Conservation (phyloP, 1,140 invertebrate genomes). For the Ctenoplectra terminalis region DNA sequence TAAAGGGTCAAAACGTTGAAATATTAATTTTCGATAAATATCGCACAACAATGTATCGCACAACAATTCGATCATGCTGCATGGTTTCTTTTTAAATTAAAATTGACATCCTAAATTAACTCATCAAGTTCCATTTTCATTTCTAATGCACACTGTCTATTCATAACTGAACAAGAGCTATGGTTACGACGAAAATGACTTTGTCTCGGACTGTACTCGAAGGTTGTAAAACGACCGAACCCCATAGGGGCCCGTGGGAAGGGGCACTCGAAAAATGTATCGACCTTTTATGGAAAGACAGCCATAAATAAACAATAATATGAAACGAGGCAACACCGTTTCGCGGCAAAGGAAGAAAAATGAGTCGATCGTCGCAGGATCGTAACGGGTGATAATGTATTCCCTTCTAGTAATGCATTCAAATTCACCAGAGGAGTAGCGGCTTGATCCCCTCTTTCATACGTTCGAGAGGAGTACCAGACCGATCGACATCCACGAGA, state of each 20-base stretch:
- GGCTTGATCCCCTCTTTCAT: constrained; percentile 19
- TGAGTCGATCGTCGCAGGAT: constrained; percentile 10
- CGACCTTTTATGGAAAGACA: not conserved
- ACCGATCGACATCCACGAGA: constrained; percentile 1
- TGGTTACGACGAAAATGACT: too few relatives aligned
- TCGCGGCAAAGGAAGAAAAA: not conserved
- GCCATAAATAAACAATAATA: constrained; percentile 34
- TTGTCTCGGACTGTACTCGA: not conserved
- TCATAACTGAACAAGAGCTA: too few relatives aligned
- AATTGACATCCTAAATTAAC: too few relatives aligned
- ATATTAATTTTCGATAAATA: too few relatives aligned
- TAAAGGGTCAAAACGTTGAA: too few relatives aligned
- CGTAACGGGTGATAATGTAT: constrained; percentile 39
- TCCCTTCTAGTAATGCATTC: constrained; percentile 36
- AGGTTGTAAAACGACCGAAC: too few relatives aligned
- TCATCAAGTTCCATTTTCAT: too few relatives aligned
- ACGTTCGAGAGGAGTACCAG: not conserved
- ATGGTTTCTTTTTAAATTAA: too few relatives aligned
- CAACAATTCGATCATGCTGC: too few relatives aligned
- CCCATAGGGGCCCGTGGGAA: not conserved
- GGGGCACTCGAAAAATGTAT: constrained; percentile 1
- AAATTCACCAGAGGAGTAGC: constrained; percentile 12
- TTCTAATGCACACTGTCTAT: too few relatives aligned
- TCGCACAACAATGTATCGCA: too few relatives aligned
- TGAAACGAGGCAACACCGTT: not conserved